Evolutionary conservation across 2,797 vertebrate genomes (phyloP), one percentile per base, ranked within the genome.

Genomic region (Alcedo atthis): DNA sequence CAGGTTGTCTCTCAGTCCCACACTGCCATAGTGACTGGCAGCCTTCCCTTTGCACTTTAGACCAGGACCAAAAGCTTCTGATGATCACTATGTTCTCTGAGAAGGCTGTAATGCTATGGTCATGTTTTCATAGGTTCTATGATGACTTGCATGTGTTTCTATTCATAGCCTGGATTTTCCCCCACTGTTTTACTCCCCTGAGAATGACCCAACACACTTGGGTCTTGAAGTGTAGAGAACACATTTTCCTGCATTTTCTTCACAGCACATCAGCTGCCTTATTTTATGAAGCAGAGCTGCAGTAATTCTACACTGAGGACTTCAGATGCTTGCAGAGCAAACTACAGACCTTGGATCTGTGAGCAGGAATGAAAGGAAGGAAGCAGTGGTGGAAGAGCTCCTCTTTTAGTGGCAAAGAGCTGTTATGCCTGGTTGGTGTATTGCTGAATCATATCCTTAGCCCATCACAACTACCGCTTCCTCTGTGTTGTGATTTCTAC

Each of bases 281-380:
- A 15, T 63, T 85, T 90, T 32, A 21, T 40, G 57, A 33, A 64
- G 53, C 70, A 80, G 28, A 57, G 14, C 51, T 68, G 64, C 11
- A 5, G 49, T n/a, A 45, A 45, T 49, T 87, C 64, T 75, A 19
- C 26, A 8, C 19, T 22, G 48, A 67, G 30, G 25, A 30, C 32
- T 74, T 78, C 66, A 62, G 69, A 46, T 45, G 40, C 55, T 63
- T 91, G 62, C 82, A 83, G 46, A 67, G 40, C 59, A 67, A 69
- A 28, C 24, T 81, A 54, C 68, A 80, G 49, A 30, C 22, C 18
- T 5, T 28, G 43, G 43, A 43, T 75, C 43, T 51, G 46, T 32
- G 35, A 66, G 58, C 58, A 75, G 80, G 54, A 89, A 75, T 85
- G 69, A 51, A 94, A 85, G 82, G 85, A 94, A 92, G 87, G 77